Conservation (phyloP, 2,888 invertebrate species). For the Arge pagana region DNA sequence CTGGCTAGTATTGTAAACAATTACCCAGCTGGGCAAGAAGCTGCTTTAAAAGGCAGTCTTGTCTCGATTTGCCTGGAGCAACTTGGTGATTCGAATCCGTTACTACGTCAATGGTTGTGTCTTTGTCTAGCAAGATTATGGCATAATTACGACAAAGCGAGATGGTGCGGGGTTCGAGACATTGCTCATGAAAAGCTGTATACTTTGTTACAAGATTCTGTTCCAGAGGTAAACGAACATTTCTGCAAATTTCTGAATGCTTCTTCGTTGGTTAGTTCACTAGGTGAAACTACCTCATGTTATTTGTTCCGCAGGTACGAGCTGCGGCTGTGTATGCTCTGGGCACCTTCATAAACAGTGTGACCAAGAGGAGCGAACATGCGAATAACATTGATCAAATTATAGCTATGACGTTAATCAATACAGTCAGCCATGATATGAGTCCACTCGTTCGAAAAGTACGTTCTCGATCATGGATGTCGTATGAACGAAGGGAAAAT, state of each 20-base stretch:
- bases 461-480: conserved; percentile 27
- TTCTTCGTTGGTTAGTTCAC: conserved; percentile 1
- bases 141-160: conserved; percentile 85
- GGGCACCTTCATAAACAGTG: conserved; percentile 89
- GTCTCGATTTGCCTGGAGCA: conserved; percentile 93
- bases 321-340: conserved; percentile 94
- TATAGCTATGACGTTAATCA: conserved; percentile 85
- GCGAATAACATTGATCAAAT: conserved; percentile 93
- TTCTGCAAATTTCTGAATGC: conserved; percentile 1
- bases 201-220: conserved; percentile 75
- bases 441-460: conserved; percentile 82
- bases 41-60: conserved; percentile 85
- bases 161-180: conserved; percentile 95
- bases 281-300: conserved; percentile 11
- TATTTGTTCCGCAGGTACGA: conserved; percentile 66
- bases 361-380: conserved; percentile 84
- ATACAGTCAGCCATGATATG: conserved; percentile 79
- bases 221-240: conserved; percentile 87
- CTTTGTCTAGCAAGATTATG: conserved; percentile 90
- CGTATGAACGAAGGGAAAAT: not conserved
- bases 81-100: conserved; percentile 71
- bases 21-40: conserved; percentile 87
- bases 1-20: conserved; percentile 91
- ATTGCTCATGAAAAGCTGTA: conserved; percentile 96
- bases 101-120: conserved; percentile 85